Conservation (phyloP, 2,113 vertebrate genomes). For the Carettochelys insculpta region DNA sequence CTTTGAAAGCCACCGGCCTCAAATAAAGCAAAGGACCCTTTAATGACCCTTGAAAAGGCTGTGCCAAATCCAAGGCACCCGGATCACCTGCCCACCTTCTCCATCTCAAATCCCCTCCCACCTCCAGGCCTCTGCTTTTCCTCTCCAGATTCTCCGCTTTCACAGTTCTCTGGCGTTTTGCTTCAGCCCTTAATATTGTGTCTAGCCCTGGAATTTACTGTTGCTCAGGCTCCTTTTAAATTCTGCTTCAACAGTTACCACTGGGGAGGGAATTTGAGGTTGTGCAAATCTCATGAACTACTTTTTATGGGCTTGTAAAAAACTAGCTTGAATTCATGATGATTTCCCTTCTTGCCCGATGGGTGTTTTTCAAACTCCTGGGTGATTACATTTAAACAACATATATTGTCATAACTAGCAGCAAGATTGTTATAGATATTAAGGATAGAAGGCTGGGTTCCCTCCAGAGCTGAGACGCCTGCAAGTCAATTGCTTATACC, state of each 20-base stretch:
- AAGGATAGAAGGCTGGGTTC: not conserved
- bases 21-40: not conserved
- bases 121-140: slow-evolving; percentile 25
- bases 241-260: slow-evolving; percentile 45
- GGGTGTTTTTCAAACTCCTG: not conserved
- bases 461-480: not conserved
- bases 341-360: not conserved
- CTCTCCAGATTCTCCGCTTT: not conserved
- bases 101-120: slow-evolving; percentile 39
- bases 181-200: not conserved
- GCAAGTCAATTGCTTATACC: not conserved
- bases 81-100: not conserved
- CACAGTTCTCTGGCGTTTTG: slow-evolving; percentile 19
- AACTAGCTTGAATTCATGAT: not conserved
- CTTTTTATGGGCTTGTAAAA: slow-evolving; percentile 15
- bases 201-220: slow-evolving; percentile 46
- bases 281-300: slow-evolving; percentile 35
- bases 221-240: not conserved
- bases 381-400: not conserved
- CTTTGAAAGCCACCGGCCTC: not conserved
- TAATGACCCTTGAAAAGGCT: not conserved
- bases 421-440: not conserved
- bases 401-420: not conserved
- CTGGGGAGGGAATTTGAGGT: slow-evolving; percentile 22
- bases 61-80: not conserved